phyloP scores from a whole-genome alignment of 2,113 vertebrate genomes.

The Chascanopsetta lugubris region DNA sequence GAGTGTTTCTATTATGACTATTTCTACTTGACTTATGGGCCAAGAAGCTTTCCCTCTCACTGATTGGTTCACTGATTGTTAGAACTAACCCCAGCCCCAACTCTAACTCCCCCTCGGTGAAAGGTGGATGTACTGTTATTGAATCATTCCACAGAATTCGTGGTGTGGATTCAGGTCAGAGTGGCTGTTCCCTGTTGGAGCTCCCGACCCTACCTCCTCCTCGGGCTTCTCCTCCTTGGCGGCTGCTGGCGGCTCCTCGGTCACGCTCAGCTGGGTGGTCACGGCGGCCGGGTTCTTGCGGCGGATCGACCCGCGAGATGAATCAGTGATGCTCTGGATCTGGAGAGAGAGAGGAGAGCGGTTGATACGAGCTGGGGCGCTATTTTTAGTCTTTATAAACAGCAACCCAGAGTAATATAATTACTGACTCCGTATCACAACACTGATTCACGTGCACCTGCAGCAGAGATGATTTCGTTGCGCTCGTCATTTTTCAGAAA shows the following conservation, averaged over 20 bases:
- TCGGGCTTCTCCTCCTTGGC: constrained; percentile 93
- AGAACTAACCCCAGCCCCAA: no score
- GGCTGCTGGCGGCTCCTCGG: constrained; percentile 86
- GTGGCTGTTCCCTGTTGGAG: no score
- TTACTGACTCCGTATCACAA: background rate
- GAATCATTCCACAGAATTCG: no score
- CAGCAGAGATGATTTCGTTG: constrained; percentile 6
- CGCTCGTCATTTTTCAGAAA: background rate
- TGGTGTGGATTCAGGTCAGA: no score
- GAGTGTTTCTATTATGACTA: no score
- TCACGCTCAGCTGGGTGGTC: constrained; percentile 89
- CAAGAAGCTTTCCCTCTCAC: no score
- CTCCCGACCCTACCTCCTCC: constrained; percentile 86
- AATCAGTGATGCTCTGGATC: constrained; percentile 98
- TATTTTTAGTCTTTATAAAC: background rate
- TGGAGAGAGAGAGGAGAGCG: constrained; percentile 52
- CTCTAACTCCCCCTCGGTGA: no score
- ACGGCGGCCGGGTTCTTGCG: constrained; percentile 92
- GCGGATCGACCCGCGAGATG: constrained; percentile 94
- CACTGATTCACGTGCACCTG: background rate
- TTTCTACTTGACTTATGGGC: no score
- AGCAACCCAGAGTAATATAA: background rate
- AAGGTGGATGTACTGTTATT: no score
- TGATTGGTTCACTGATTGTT: no score
- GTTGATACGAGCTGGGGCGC: background rate